A percentile compares a stretch with the other conserved stretches of the same genome.
These are phyloP conservation scores for Tetrapedia diversipes DNA, from an alignment of 2,888 invertebrate genomes.

Conservation along the genomic window DNA sequence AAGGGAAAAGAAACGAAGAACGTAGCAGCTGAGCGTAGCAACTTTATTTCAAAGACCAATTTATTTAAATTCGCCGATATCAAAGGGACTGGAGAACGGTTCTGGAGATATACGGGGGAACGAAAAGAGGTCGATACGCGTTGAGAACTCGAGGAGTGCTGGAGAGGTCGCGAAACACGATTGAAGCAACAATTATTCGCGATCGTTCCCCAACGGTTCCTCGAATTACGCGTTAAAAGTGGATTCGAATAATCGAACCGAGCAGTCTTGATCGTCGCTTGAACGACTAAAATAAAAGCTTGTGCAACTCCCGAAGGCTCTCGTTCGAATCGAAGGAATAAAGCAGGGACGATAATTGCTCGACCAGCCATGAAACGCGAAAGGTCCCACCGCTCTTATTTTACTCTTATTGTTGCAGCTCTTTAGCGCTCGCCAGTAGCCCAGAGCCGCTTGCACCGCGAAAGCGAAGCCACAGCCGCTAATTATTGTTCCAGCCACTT, in stretches of 20 bases:
- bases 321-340: neutral
- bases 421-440: neutral
- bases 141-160: neutral
- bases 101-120: neutral
- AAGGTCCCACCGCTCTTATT: slow-evolving; percentile 18
- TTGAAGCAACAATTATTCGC: too few species aligned
- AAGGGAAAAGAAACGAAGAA: too few species aligned
- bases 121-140: neutral
- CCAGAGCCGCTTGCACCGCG: neutral
- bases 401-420: neutral
- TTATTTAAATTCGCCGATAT: neutral
- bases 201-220: too few species aligned
- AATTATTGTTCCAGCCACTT: slow-evolving; percentile 20
- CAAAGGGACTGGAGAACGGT: neutral
- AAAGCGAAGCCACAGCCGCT: neutral
- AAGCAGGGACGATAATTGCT: slow-evolving; percentile 8
- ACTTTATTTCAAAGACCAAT: neutral
- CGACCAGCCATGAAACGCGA: slow-evolving; percentile 38
- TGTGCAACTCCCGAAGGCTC: neutral
- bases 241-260: neutral
- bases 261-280: too few species aligned
- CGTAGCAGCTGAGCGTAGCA: too few species aligned
- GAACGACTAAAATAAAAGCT: too few species aligned
- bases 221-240: too few species aligned
- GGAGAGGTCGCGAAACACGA: neutral